These are phyloP conservation scores for Leucophenga varia DNA, from an alignment of 1,140 invertebrate species.

Conservation along the genomic window DNA sequence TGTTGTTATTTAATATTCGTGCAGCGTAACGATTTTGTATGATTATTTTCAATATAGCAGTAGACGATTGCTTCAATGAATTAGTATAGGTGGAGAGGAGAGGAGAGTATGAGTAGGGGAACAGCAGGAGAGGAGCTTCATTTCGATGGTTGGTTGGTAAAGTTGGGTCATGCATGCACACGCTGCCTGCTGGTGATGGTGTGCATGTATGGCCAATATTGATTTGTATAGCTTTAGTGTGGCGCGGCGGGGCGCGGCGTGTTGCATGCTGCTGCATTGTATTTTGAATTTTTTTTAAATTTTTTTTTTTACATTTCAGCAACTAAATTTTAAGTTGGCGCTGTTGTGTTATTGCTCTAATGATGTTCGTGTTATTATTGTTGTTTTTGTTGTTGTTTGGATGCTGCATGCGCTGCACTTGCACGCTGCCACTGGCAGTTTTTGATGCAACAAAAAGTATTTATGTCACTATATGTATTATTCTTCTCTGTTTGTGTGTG, in stretches of 20 bases:
- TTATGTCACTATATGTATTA: no score
- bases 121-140: neutral
- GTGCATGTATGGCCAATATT: conserved; percentile 54
- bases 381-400: conserved; percentile 25
- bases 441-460: no score
- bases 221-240: conserved; percentile 32
- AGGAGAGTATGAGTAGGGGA: neutral
- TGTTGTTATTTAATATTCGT: conserved; percentile 54
- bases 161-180: conserved; percentile 35
- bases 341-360: conserved; percentile 28
- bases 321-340: no score
- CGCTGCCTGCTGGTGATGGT: conserved; percentile 41
- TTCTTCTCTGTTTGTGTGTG: neutral
- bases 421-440: conserved; percentile 8
- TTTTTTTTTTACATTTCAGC: no score
- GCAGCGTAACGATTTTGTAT: conserved; percentile 49
- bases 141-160: conserved; percentile 9
- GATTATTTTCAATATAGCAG: no score
- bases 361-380: conserved; percentile 42
- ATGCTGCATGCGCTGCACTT: conserved; percentile 19
- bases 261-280: no score
- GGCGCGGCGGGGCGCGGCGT: no score
- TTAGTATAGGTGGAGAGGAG: conserved; percentile 12
- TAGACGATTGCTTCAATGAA: no score
- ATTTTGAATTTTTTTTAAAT: no score